These are phyloP conservation scores for Nixonia krombeini DNA, from an alignment of 1,140 invertebrate genomes.

Conservation along the genomic window DNA sequence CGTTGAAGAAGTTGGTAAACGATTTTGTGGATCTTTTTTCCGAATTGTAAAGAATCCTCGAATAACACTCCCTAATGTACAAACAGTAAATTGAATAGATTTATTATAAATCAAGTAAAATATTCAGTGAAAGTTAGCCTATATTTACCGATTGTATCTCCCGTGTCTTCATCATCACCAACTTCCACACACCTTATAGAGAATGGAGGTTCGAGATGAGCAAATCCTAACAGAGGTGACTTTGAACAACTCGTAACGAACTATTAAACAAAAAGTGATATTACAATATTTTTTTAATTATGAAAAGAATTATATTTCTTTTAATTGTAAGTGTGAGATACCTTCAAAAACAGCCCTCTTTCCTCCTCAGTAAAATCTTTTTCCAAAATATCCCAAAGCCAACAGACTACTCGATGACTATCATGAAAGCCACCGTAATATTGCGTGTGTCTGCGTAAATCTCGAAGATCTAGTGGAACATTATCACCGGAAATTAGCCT, in stretches of 20 bases:
- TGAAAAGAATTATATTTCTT: not conserved
- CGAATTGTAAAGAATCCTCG: conserved; percentile 98
- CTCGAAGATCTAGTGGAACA: conserved; percentile 89
- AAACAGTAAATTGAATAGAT: not conserved
- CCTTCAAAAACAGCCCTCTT: conserved; percentile 93
- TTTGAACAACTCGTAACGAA: conserved; percentile 99
- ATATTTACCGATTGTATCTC: conserved; percentile 88
- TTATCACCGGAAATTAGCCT: conserved; percentile 93
- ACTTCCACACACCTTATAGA: conserved; percentile 99
- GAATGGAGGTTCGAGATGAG: conserved; percentile 97
- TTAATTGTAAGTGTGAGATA: conserved; percentile 37
- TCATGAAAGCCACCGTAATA: conserved; percentile 99
- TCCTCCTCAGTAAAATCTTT: conserved; percentile 96
- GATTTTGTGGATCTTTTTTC: conserved; percentile 94
- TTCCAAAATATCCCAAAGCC: conserved; percentile 99
- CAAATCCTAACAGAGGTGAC: conserved; percentile 96
- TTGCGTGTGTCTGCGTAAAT: conserved; percentile 93
- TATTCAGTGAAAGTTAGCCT: conserved; percentile 6
- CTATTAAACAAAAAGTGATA: conserved; percentile 74
- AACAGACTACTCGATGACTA: conserved; percentile 96
- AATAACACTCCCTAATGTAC: conserved; percentile 86
- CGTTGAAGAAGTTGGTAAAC: conserved; percentile 97
- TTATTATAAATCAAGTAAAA: not conserved
- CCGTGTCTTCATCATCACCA: conserved; percentile 97
- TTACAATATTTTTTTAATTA: too few species aligned